Evolutionary conservation across 2,113 vertebrate species (phyloP).

Genomic region (Boulengeromyrus knoepffleri): DNA sequence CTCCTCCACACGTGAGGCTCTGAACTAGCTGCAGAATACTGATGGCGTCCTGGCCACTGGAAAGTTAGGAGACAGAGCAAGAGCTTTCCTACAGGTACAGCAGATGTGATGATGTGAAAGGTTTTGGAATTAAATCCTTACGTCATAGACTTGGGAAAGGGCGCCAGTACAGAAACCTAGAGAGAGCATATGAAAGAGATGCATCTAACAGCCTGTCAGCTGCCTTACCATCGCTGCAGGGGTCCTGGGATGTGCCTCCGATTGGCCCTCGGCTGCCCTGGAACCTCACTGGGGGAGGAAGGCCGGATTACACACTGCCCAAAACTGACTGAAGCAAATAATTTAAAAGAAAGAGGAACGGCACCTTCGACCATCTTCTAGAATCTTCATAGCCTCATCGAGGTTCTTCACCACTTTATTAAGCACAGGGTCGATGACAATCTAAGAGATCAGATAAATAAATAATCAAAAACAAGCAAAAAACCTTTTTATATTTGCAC

Average conservation of each 20-base stretch:
- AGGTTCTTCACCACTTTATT: slow-evolving; percentile 85
- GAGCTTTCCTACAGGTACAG: neutral
- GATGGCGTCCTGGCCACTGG: slow-evolving; percentile 82
- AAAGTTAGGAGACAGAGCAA: neutral
- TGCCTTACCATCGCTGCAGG: slow-evolving; percentile 80
- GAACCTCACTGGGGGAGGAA: slow-evolving; percentile 59
- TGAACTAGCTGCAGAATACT: slow-evolving; percentile 83
- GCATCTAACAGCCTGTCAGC: neutral
- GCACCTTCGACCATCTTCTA: slow-evolving; percentile 76
- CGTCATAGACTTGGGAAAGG: neutral
- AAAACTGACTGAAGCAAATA: neutral
- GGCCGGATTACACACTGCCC: slow-evolving; percentile 18
- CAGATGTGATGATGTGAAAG: neutral
- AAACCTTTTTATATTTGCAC: neutral
- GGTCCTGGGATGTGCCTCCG: slow-evolving; percentile 85
- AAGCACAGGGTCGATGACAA: slow-evolving; percentile 78
- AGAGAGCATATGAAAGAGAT: neutral
- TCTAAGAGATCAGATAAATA: slow-evolving; percentile 15
- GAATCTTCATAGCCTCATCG: slow-evolving; percentile 85
- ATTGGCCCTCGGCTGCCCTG: slow-evolving; percentile 54
- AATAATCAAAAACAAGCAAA: neutral
- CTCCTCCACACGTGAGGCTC: slow-evolving; percentile 83
- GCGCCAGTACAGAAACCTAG: neutral
- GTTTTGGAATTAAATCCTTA: neutral
- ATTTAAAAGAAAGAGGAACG: neutral